phyloP scores from a whole-genome alignment of 2,888 invertebrate genomes.

The Rhogogaster chlorosoma region DNA sequence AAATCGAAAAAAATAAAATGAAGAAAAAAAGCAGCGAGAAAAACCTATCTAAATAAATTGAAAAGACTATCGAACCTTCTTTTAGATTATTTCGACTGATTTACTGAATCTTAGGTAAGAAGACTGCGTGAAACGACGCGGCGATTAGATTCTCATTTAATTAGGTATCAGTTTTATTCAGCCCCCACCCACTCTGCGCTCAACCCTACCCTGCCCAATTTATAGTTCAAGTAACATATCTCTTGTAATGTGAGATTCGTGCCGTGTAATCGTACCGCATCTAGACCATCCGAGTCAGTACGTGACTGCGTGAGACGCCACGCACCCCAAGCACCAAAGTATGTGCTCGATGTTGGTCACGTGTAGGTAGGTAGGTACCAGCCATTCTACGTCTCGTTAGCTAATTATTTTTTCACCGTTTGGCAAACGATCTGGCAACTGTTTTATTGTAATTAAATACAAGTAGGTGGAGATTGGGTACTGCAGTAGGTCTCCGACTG shows the following conservation, averaged over 20 bases:
- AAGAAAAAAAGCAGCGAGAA: too few species aligned
- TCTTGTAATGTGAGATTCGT: slow-evolving; percentile 38
- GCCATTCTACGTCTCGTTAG: background rate
- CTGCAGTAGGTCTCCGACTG: background rate
- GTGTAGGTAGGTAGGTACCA: background rate
- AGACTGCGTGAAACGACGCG: background rate
- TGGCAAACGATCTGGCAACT: slow-evolving; percentile 25
- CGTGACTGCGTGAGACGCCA: slow-evolving; percentile 36
- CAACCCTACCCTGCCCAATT: background rate
- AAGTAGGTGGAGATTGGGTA: background rate
- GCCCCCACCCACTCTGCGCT: background rate
- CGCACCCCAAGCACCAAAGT: background rate
- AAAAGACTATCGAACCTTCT: background rate
- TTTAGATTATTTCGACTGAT: background rate
- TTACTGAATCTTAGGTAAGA: background rate
- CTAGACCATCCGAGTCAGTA: slow-evolving; percentile 30
- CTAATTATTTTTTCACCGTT: slow-evolving; percentile 29
- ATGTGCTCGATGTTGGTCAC: slow-evolving; percentile 20
- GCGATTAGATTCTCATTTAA: background rate
- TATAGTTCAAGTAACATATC: slow-evolving; percentile 31
- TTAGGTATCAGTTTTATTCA: slow-evolving; percentile 2
- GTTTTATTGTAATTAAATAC: slow-evolving; percentile 6
- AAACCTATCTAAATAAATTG: background rate
- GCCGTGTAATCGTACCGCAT: slow-evolving; percentile 37
- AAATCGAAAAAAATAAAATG: background rate